Base-by-base conservation (phyloP, 2,888 invertebrate genomes). In the Mythimna albipuncta region DNA sequence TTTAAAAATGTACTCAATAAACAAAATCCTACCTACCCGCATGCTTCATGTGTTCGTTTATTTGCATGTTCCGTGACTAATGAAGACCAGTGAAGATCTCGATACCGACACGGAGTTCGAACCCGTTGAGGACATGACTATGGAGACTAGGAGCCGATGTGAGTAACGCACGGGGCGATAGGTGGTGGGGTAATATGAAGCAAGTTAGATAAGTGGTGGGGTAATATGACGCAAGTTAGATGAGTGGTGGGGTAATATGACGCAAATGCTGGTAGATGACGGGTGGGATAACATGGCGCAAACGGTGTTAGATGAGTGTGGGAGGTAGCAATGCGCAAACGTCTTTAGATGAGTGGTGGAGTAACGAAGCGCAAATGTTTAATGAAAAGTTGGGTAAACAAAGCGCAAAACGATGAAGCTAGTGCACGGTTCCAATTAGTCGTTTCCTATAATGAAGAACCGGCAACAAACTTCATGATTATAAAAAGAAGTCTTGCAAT, bases 31-130 rank as follows among this genome's bases (percentile, higher is more conserved):
- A 47, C 75, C 82, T 71, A 77, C 75, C 47, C 80, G 89, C 87
- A 85, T 89, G 84, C 82, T 77, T 47, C 57, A 83, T 80, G 75
- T 90, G 81, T 77, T 84, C 57, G 81, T 85, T 82, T 85, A 83
- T 83, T 84, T 79, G 87, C 82, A 81, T 85, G 85, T 88, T 85
- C 77, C 86, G 85, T 85, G 71, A 89, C 89, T 81, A 84, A 85
- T 78, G 84, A 94, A 97, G 97, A 97, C 97, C 72, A 97, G 97
- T 86, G 97, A 97, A 92, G 97, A 97, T 81, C 93, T 97, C 85
- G 97, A 97, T 91, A 97, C 97, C 2, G 97, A 97, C 89, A 97
- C 97, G 11, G 97, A 97, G 92, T 97, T 97, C 93, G 97, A 97
- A 89, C 97, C 97, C 5, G 97, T 97, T 72, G 97, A 97, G 86